These are phyloP conservation scores for Phyllopteryx taeniolatus DNA, from an alignment of 2,113 vertebrate genomes.

Conservation along the genomic window DNA sequence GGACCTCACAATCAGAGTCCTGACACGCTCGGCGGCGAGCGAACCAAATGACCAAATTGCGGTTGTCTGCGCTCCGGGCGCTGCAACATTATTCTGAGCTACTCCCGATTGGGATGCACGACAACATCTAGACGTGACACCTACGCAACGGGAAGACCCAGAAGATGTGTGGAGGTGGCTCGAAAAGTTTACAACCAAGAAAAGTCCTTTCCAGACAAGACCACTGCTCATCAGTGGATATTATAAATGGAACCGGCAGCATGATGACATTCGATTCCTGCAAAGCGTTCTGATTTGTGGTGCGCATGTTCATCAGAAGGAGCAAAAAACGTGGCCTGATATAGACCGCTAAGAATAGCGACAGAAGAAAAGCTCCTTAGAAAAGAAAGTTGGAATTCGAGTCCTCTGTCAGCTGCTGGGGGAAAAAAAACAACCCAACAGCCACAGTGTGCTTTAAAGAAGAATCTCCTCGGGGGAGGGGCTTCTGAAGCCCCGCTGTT, in stretches of 20 bases:
- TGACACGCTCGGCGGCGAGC: conserved; percentile 49
- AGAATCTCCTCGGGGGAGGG: conserved; percentile 8
- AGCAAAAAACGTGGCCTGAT: conserved; percentile 14
- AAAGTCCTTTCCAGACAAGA: background rate
- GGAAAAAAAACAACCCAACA: background rate
- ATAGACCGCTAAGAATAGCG: conserved; percentile 57
- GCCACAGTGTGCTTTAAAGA: conserved; percentile 22
- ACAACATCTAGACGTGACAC: background rate
- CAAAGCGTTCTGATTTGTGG: background rate
- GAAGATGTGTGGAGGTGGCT: too few species aligned
- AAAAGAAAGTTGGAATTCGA: conserved; percentile 38
- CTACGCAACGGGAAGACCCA: background rate
- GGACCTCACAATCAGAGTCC: conserved; percentile 57
- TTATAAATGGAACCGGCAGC: background rate
- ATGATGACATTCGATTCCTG: background rate
- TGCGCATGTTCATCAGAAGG: background rate
- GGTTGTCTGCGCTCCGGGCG: too few species aligned
- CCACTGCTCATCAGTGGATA: background rate
- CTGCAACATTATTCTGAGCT: background rate
- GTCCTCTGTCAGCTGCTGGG: conserved; percentile 19
- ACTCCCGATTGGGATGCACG: background rate
- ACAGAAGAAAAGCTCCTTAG: conserved; percentile 39
- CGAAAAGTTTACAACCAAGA: too few species aligned
- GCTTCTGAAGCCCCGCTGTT: conserved; percentile 11
- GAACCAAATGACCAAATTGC: conserved; percentile 38